Conservation (phyloP, 2,113 vertebrate species). For the Brachionichthys hirsutus region DNA sequence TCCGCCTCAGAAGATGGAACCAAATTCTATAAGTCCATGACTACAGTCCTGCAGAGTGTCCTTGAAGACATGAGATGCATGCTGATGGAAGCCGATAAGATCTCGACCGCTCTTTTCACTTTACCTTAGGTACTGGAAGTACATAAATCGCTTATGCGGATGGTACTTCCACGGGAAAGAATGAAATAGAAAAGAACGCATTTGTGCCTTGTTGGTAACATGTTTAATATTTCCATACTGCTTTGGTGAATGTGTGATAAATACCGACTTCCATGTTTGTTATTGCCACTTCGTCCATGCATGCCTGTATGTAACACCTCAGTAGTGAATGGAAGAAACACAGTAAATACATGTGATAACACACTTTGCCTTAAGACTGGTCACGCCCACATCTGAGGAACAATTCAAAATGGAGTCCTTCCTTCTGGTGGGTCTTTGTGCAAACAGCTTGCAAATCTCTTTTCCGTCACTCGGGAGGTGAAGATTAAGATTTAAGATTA, state of each 20-base stretch:
- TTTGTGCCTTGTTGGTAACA: constrained; percentile 57
- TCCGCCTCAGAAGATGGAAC: constrained; percentile 76
- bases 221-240: constrained; percentile 1
- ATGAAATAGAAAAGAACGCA: constrained; percentile 7
- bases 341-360: too few species aligned
- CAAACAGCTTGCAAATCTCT: too few species aligned
- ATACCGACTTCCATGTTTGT: not conserved
- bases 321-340: too few species aligned
- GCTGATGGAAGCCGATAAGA: constrained; percentile 52
- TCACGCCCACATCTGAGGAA: too few species aligned
- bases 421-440: constrained; percentile 5
- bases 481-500: too few species aligned
- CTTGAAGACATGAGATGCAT: constrained; percentile 80
- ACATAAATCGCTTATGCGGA: not conserved
- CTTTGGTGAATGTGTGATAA: not conserved
- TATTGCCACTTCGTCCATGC: too few species aligned
- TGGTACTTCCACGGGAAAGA: too few species aligned
- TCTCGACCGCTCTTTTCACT: not conserved
- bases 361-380: too few species aligned
- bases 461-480: not conserved
- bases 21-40: constrained; percentile 80
- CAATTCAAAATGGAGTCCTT: not conserved
- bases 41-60: constrained; percentile 78
- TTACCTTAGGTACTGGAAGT: not conserved
- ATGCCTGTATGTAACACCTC: too few species aligned